Evolutionary conservation across 92 coral and sea anemone genomes (phyloP).

Genomic region (Palythoa caribaeorum): DNA sequence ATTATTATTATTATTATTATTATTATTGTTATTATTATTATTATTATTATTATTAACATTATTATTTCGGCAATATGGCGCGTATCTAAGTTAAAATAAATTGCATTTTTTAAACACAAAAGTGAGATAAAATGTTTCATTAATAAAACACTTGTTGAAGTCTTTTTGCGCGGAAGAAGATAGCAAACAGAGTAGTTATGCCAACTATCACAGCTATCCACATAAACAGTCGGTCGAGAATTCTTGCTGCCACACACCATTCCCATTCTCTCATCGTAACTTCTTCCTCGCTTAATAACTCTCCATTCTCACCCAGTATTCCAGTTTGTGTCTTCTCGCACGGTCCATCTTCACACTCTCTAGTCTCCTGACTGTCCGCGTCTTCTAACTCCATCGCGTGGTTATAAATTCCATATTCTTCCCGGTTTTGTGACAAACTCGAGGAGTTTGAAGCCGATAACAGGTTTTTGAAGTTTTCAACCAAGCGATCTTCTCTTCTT

Average conservation of each 20-base stretch:
- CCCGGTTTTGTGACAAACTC: neutral
- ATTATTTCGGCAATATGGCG: too few species aligned
- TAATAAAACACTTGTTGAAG: conserved; percentile 36
- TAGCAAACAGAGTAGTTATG: conserved; percentile 62
- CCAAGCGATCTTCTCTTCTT: conserved; percentile 70
- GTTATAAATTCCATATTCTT: conserved; percentile 25
- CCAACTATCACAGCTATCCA: conserved; percentile 74
- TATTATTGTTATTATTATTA: too few species aligned
- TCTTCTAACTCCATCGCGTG: conserved; percentile 23
- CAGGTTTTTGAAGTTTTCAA: conserved; percentile 59
- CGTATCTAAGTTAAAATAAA: too few species aligned
- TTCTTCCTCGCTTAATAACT: conserved; percentile 71
- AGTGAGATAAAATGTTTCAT: neutral
- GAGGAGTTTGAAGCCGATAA: conserved; percentile 34
- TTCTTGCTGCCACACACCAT: conserved; percentile 83
- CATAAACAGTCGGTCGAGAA: conserved; percentile 78
- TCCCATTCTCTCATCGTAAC: conserved; percentile 79
- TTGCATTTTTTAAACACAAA: too few species aligned
- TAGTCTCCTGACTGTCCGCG: neutral
- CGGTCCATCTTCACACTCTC: conserved; percentile 7
- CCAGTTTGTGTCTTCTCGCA: conserved; percentile 42
- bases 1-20: too few species aligned
- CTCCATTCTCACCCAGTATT: conserved; percentile 79
- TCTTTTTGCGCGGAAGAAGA: conserved; percentile 77
- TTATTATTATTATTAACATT: too few species aligned